A percentile compares a stretch with the other conserved stretches of the same genome.
These are phyloP conservation scores for Atta texana DNA, from an alignment of 1,140 invertebrate genomes.

Conservation along the genomic window DNA sequence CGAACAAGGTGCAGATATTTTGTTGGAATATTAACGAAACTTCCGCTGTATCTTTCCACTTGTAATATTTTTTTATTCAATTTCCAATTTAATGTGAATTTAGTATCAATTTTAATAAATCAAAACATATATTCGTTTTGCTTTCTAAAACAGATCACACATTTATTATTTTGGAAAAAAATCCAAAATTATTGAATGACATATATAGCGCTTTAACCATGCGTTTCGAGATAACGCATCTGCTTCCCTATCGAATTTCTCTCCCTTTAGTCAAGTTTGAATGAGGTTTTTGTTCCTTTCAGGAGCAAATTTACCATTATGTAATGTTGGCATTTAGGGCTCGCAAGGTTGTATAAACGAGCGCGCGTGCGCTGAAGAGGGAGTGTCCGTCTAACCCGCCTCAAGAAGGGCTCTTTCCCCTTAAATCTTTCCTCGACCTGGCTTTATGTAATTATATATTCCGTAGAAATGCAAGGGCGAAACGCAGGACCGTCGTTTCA, in stretches of 20 bases:
- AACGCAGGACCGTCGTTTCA: constrained; percentile 62
- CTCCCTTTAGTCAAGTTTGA: background rate
- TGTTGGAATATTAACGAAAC: background rate
- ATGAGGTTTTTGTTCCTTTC: constrained; percentile 43
- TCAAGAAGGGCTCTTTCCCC: constrained; percentile 64
- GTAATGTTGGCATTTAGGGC: constrained; percentile 68
- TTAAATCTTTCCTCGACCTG: constrained; percentile 77
- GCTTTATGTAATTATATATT: constrained; percentile 83
- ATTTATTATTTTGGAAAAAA: background rate
- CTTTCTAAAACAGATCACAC: background rate
- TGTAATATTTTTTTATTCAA: background rate
- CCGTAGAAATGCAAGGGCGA: constrained; percentile 77
- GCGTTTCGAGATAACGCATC: background rate
- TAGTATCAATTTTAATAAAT: background rate
- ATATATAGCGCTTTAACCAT: background rate
- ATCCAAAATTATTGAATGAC: background rate
- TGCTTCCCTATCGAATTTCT: constrained; percentile 1
- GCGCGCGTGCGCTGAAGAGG: constrained; percentile 67
- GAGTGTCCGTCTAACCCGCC: constrained; percentile 73
- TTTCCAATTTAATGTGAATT: background rate
- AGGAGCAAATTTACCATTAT: constrained; percentile 41
- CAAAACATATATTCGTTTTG: background rate
- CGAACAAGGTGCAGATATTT: background rate
- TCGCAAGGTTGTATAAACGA: constrained; percentile 56
- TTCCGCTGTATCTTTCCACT: background rate